These are phyloP conservation scores for Acleris literana DNA, from an alignment of 2,888 invertebrate species.

Conservation along the genomic window DNA sequence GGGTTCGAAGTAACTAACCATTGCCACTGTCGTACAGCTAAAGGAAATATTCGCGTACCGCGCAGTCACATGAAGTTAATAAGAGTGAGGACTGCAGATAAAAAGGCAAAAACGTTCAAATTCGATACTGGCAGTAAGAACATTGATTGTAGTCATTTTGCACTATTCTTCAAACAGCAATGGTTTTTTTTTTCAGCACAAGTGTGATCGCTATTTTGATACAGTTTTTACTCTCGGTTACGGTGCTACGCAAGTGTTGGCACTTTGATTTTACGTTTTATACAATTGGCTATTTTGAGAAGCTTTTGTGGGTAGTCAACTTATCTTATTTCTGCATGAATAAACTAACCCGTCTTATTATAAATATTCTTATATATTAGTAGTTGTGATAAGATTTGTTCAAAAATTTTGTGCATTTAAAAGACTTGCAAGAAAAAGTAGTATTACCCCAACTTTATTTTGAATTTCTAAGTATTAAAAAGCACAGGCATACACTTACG, in stretches of 20 bases:
- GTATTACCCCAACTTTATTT: no score
- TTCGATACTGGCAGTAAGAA: slow-evolving; percentile 86
- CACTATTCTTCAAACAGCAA: slow-evolving; percentile 41
- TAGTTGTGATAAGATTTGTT: neutral
- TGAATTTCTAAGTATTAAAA: no score
- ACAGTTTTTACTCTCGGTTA: slow-evolving; percentile 49
- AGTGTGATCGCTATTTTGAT: slow-evolving; percentile 51
- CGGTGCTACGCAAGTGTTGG: slow-evolving; percentile 40
- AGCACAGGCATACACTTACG: no score
- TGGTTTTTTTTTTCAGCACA: slow-evolving; percentile 55
- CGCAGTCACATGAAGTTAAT: slow-evolving; percentile 86
- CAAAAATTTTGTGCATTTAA: no score
- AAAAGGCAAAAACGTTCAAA: slow-evolving; percentile 82
- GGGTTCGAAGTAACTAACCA: slow-evolving; percentile 45
- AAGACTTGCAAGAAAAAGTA: no score
- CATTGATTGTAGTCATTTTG: slow-evolving; percentile 44
- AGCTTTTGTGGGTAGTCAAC: slow-evolving; percentile 32
- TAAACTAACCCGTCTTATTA: slow-evolving; percentile 18
- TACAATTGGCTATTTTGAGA: slow-evolving; percentile 3
- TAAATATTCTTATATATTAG: neutral
- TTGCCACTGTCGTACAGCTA: slow-evolving; percentile 67
- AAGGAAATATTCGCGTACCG: slow-evolving; percentile 73
- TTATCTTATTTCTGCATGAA: slow-evolving; percentile 38
- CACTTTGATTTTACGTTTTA: slow-evolving; percentile 26
- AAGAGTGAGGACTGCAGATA: slow-evolving; percentile 84